phyloP scores from a whole-genome alignment of 2,888 invertebrate genomes.

The Hypselothyrea guttata region DNA sequence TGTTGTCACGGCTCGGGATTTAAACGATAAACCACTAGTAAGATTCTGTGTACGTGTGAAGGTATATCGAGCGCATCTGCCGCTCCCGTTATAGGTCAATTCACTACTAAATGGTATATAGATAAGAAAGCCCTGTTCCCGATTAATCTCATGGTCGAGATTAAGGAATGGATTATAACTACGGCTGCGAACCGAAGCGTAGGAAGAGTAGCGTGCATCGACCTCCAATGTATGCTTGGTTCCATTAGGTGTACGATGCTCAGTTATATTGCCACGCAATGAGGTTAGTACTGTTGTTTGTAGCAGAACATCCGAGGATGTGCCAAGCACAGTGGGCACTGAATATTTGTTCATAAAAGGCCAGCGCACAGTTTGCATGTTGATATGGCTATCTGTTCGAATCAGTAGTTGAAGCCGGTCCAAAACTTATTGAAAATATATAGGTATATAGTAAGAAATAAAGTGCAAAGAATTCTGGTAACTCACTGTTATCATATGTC shows the following conservation, averaged over 20 bases:
- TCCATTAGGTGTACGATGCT: constrained; percentile 84
- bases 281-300: constrained; percentile 84
- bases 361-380: constrained; percentile 84
- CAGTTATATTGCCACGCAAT: constrained; percentile 87
- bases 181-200: constrained; percentile 82
- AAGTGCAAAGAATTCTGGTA: neutral
- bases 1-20: constrained; percentile 81
- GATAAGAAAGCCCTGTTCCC: constrained; percentile 87
- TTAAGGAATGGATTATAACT: constrained; percentile 86
- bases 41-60: constrained; percentile 81
- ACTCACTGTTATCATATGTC: constrained; percentile 85
- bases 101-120: constrained; percentile 85
- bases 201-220: constrained; percentile 85
- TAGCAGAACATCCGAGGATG: constrained; percentile 83
- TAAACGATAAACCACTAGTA: constrained; percentile 81
- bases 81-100: constrained; percentile 76
- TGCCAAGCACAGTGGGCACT: constrained; percentile 85
- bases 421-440: constrained; percentile 81
- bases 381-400: constrained; percentile 85
- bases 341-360: constrained; percentile 84
- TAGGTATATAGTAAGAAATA: neutral
- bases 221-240: constrained; percentile 86
- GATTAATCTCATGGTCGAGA: constrained; percentile 86
- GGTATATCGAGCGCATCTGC: constrained; percentile 76
- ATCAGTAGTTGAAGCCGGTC: constrained; percentile 84